These are phyloP conservation scores for Mythimna albipuncta DNA, from an alignment of 2,888 invertebrate genomes.

Conservation along the genomic window DNA sequence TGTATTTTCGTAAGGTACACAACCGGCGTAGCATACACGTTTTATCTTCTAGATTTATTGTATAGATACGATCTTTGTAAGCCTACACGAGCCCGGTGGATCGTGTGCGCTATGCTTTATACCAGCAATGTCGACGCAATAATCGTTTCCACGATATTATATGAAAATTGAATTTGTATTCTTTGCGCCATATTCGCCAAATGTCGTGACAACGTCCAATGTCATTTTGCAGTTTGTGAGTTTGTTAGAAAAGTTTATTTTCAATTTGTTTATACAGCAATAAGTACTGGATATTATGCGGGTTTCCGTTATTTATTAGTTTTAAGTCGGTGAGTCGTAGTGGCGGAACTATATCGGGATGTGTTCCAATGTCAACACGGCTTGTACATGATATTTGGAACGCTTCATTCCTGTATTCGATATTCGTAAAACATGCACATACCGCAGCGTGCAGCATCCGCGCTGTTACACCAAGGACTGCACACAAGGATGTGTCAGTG, in stretches of 20 bases:
- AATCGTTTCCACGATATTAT: constrained; percentile 63
- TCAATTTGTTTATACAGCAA: constrained; percentile 50
- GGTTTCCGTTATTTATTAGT: constrained; percentile 36
- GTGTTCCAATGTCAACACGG: constrained; percentile 51
- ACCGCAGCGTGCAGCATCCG: constrained; percentile 37
- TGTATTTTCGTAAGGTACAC: constrained; percentile 76
- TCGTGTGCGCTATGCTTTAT: constrained; percentile 78
- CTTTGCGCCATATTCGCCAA: constrained; percentile 51
- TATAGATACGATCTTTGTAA: constrained; percentile 85
- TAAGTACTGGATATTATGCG: constrained; percentile 36
- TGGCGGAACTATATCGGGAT: constrained; percentile 44
- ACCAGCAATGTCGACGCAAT: constrained; percentile 67
- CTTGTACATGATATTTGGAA: constrained; percentile 13
- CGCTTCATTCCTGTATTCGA: constrained; percentile 13
- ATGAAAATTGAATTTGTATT: constrained; percentile 63
- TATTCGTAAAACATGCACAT: constrained; percentile 29
- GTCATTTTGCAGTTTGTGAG: constrained; percentile 41
- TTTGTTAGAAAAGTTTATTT: constrained; percentile 51
- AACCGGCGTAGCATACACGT: constrained; percentile 69
- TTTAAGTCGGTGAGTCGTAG: constrained; percentile 29
- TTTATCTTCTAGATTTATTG: constrained; percentile 88
- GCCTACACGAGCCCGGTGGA: constrained; percentile 78
- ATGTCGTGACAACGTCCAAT: constrained; percentile 61
- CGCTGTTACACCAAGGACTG: constrained; percentile 43
- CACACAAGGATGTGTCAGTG: constrained; percentile 57